These are phyloP conservation scores for Asbolus verrucosus DNA, from an alignment of 1,140 invertebrate genomes.

Conservation along the genomic window DNA sequence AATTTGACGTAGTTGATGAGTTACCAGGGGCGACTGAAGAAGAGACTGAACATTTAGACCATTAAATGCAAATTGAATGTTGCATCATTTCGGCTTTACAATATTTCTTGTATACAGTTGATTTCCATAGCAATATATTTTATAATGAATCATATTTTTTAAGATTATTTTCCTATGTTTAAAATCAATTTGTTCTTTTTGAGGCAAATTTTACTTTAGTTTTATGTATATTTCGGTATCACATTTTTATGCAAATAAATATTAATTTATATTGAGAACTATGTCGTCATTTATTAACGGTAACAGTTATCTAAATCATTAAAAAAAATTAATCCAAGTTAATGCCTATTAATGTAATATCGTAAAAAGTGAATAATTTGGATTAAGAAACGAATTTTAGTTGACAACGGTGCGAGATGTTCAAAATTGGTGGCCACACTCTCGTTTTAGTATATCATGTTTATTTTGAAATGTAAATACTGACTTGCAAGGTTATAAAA, in stretches of 20 bases:
- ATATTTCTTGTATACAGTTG: neutral
- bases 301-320: no score
- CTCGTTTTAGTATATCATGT: no score
- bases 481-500: no score
- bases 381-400: no score
- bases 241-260: slow-evolving; percentile 30
- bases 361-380: no score
- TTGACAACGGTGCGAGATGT: no score
- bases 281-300: neutral
- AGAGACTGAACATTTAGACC: slow-evolving; percentile 25
- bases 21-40: slow-evolving; percentile 43
- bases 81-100: neutral
- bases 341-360: no score
- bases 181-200: slow-evolving; percentile 14
- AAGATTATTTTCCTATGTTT: slow-evolving; percentile 15
- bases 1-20: slow-evolving; percentile 55
- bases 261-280: neutral
- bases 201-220: neutral
- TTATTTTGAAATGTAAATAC: no score
- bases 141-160: neutral
- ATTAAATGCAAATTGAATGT: neutral
- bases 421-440: no score
- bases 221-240: neutral
- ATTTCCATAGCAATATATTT: neutral
- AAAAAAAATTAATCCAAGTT: no score